These are phyloP conservation scores for Hermaeophaga mercurialis DNA, from an alignment of 2,888 invertebrate species.

Conservation along the genomic window DNA sequence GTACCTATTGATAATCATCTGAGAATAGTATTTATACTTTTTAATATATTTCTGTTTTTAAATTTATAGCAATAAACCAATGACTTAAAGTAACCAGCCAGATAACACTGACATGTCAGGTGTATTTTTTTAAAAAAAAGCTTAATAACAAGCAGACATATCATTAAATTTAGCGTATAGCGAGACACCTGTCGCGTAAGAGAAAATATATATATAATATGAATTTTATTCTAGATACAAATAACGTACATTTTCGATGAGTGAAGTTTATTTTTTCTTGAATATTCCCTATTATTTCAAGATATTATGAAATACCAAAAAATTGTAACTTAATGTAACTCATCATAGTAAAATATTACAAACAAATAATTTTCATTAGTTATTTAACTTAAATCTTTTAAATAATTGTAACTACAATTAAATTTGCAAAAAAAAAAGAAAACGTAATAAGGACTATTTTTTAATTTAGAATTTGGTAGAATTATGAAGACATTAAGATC, in stretches of 20 bases:
- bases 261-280: conserved; percentile 11
- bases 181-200: conserved; percentile 44
- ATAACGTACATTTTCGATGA: conserved; percentile 10
- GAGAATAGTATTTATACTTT: conserved; percentile 34
- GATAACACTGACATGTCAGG: conserved; percentile 37
- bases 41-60: conserved; percentile 40
- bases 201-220: conserved; percentile 24
- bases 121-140: conserved; percentile 37
- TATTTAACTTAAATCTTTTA: no score
- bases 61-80: conserved; percentile 56
- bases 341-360: no score
- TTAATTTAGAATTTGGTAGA: no score
- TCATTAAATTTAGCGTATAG: conserved; percentile 45
- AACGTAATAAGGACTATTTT: no score
- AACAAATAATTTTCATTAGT: no score
- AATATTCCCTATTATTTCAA: no score
- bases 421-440: no score
- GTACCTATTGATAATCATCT: conserved; percentile 41
- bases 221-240: conserved; percentile 11
- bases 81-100: conserved; percentile 28
- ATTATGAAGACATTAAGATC: no score
- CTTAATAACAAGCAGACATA: conserved; percentile 47
- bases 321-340: no score
- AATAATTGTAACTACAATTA: no score
- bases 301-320: no score